Evolutionary conservation across 2,888 invertebrate genomes (phyloP), one percentile per base, ranked within the genome.

Genomic region (Sisyra terminalis): DNA sequence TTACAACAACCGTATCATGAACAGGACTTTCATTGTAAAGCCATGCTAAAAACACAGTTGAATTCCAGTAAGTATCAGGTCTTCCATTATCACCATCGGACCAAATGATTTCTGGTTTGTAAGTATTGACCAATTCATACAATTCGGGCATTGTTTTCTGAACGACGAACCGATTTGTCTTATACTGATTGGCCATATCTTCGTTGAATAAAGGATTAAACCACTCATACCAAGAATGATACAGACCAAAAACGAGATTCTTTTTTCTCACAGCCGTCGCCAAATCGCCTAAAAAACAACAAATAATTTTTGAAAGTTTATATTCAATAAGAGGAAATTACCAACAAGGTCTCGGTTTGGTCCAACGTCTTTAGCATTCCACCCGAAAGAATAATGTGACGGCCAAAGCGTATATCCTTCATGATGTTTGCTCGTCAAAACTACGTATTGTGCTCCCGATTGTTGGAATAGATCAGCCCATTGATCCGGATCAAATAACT

Each of bases 71-170:
- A 1, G 66, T 65, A 47, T 82, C 81, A 1, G 72, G 61, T 0
- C 87, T 83, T 57, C 90, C 92, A 90, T 92, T 92, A 52, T 94
- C 94, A 0, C 94, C 94, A 60, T 94, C 94, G 0, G 89, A 80
- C 93, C 93, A 94, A 11, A 94, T 59, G 0, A 94, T 67, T 24
- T 88, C 84, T 0, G 83, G 83, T 45, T 70, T 56, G 52, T 83
- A 84, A 45, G 65, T 63, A 45, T 72, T 58, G 16, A 88, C 68
- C 40, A 89, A 55, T 55, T 92, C 90, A 47, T 73, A 69, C 53
- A 93, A 66, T 59, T 93, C 92, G 0, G 87, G 87, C 48, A 79
- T 63, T n/a, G 79, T 66, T 60, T 89, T 88, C 2, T 70, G 64
- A 6, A 67, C 60, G 0, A 82, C 79, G 58, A 79, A 92, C 32